These are phyloP conservation scores for Drosophila kuntzei DNA, from an alignment of 2,888 invertebrate species.

Conservation along the genomic window DNA sequence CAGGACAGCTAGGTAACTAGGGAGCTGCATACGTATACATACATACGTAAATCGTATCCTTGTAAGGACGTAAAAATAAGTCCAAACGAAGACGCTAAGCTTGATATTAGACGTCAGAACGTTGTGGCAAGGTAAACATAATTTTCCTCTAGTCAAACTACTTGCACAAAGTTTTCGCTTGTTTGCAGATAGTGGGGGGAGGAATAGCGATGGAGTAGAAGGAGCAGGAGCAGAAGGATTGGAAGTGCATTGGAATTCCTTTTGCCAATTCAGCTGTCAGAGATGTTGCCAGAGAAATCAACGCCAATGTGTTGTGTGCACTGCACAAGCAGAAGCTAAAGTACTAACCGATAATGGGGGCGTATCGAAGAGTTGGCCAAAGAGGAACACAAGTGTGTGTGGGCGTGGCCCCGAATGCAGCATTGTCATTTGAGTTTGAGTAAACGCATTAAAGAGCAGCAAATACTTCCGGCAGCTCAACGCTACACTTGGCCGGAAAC, in stretches of 20 bases:
- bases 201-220: neutral
- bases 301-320: slow-evolving; percentile 42
- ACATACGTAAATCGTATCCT: slow-evolving; percentile 8
- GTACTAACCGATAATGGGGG: slow-evolving; percentile 20
- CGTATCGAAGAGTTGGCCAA: neutral
- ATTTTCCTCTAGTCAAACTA: slow-evolving; percentile 65
- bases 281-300: slow-evolving; percentile 49
- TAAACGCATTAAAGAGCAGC: slow-evolving; percentile 75
- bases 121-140: slow-evolving; percentile 71
- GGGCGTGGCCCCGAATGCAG: slow-evolving; percentile 11
- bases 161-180: slow-evolving; percentile 23
- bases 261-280: slow-evolving; percentile 51
- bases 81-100: slow-evolving; percentile 45
- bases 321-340: slow-evolving; percentile 37
- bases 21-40: slow-evolving; percentile 11
- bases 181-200: slow-evolving; percentile 13
- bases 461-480: slow-evolving; percentile 69
- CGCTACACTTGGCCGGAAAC: slow-evolving; percentile 60
- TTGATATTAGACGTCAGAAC: slow-evolving; percentile 55
- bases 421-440: slow-evolving; percentile 57
- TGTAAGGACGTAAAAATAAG: slow-evolving; percentile 41
- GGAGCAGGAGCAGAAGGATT: neutral
- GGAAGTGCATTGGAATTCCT: slow-evolving; percentile 39
- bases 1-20: slow-evolving; percentile 7
- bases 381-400: neutral